phyloP scores from a whole-genome alignment of 1,140 invertebrate species.

The Spodoptera litura region DNA sequence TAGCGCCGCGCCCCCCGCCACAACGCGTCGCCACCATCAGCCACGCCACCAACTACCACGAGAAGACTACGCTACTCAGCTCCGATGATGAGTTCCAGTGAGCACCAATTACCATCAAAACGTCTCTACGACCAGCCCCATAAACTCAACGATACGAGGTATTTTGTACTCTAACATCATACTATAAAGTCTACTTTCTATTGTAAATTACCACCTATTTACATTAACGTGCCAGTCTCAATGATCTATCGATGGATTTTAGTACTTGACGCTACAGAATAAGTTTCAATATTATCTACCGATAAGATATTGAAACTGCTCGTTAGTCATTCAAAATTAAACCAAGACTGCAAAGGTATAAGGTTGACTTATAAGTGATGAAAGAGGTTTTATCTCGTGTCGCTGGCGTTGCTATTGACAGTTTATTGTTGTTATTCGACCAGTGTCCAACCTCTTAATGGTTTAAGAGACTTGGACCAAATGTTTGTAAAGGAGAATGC shows the following conservation, averaged over 20 bases:
- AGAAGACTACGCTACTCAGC: slow-evolving; percentile 98
- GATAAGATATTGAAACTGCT: too few relatives aligned
- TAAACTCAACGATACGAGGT: too few relatives aligned
- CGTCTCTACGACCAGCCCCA: background rate
- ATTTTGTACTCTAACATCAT: too few relatives aligned
- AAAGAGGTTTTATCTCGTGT: background rate
- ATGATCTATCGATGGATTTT: too few relatives aligned
- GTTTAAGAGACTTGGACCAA: slow-evolving; percentile 20
- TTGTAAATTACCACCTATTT: too few relatives aligned
- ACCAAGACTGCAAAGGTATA: too few relatives aligned
- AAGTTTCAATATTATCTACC: too few relatives aligned
- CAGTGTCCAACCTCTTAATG: slow-evolving; percentile 18
- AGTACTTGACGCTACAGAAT: too few relatives aligned
- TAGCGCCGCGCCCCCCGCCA: slow-evolving; percentile 87
- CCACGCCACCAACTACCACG: slow-evolving; percentile 93
- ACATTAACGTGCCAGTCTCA: too few relatives aligned
- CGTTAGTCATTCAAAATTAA: too few relatives aligned
- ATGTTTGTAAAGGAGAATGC: background rate
- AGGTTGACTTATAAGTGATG: too few relatives aligned
- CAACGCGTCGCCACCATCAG: slow-evolving; percentile 91
- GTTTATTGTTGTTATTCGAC: slow-evolving; percentile 39
- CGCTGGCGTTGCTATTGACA: background rate
- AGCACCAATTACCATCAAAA: slow-evolving; percentile 47
- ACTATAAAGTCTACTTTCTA: too few relatives aligned
- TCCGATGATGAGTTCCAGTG: slow-evolving; percentile 99